Evolutionary conservation across 2,797 vertebrate genomes (phyloP).

Genomic region (Lutjanus argentimaculatus): DNA sequence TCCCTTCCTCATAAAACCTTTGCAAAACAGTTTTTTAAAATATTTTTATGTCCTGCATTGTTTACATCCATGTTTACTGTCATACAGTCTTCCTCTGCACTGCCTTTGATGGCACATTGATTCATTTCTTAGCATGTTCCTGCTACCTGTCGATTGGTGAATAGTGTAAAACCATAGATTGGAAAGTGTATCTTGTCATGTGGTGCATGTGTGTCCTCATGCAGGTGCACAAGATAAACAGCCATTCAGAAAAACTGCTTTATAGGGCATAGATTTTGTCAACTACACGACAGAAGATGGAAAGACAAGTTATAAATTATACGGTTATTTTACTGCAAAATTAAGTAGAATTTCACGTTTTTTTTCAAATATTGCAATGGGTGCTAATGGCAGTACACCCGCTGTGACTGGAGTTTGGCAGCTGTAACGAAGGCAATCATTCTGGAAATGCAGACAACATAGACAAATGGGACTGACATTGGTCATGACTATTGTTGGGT

Average conservation of each 20-base stretch:
- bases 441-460: not conserved
- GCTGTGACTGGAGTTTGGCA: not conserved
- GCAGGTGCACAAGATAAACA: too few relatives aligned
- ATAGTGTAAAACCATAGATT: not conserved
- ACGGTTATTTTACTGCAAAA: too few relatives aligned
- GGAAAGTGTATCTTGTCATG: not conserved
- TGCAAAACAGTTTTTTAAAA: not conserved
- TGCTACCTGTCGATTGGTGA: not conserved
- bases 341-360: too few relatives aligned
- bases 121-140: not conserved
- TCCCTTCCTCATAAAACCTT: not conserved
- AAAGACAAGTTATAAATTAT: too few relatives aligned
- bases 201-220: not conserved
- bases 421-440: not conserved
- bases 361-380: not conserved
- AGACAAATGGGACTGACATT: not conserved
- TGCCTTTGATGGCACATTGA: not conserved
- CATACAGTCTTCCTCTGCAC: not conserved
- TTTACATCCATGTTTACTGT: not conserved
- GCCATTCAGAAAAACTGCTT: too few relatives aligned
- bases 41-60: not conserved
- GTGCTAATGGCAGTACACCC: not conserved
- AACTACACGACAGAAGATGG: too few relatives aligned
- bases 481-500: not conserved
- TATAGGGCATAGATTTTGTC: too few relatives aligned